phyloP scores from a whole-genome alignment of 2,113 vertebrate species.

The Barnardius zonarius region DNA sequence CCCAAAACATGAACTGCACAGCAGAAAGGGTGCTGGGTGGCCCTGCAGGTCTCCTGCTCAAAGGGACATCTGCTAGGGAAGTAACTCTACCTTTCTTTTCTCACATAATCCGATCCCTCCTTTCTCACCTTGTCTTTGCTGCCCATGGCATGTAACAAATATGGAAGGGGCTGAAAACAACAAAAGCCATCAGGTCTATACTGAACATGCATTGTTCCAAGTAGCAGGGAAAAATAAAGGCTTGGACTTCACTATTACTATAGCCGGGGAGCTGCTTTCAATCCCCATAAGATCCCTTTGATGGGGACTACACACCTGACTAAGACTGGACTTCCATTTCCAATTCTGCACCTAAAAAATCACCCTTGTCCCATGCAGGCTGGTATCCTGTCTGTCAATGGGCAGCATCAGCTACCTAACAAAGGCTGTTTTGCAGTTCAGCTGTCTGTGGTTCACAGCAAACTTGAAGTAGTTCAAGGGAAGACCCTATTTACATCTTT shows the following conservation, averaged over 20 bases:
- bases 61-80: not conserved
- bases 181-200: not conserved
- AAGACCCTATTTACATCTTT: not conserved
- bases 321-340: not conserved
- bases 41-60: not conserved
- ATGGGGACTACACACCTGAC: not conserved
- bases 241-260: not conserved
- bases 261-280: not conserved
- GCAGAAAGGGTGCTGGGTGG: not conserved
- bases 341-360: not conserved
- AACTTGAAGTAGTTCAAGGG: not conserved
- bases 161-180: not conserved
- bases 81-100: not conserved
- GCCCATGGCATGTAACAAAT: fast-evolving
- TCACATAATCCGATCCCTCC: not conserved
- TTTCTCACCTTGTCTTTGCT: not conserved
- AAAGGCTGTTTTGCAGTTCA: not conserved
- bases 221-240: not conserved
- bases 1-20: not conserved
- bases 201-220: not conserved
- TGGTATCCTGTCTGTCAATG: not conserved
- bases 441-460: not conserved
- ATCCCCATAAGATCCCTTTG: not conserved
- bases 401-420: not conserved
- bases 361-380: not conserved